These are phyloP conservation scores for Formica aserva DNA, from an alignment of 2,888 invertebrate species.

Conservation along the genomic window DNA sequence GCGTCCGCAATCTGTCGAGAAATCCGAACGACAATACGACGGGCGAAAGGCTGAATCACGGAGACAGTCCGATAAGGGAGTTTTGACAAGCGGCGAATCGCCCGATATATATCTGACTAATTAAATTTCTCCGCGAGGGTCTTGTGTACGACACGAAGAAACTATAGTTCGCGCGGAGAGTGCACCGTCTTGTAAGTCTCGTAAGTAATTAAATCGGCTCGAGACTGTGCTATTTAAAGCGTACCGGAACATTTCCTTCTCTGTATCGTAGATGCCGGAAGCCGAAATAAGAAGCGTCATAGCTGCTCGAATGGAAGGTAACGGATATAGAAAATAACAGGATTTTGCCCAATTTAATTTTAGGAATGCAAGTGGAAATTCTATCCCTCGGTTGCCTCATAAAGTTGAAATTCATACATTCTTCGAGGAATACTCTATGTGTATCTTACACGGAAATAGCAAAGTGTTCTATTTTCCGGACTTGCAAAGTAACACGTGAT, in stretches of 20 bases:
- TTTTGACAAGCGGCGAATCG: slow-evolving; percentile 37
- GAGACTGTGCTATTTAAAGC: not conserved
- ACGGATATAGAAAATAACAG: slow-evolving; percentile 11
- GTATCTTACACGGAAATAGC: slow-evolving; percentile 5
- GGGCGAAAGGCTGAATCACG: slow-evolving; percentile 48
- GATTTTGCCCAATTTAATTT: slow-evolving; percentile 28
- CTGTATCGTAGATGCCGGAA: not conserved
- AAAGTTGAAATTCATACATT: slow-evolving; percentile 31
- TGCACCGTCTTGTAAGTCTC: slow-evolving; percentile 12
- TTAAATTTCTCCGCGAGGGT: slow-evolving; percentile 33
- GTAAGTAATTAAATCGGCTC: slow-evolving; percentile 37
- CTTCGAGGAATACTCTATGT: not conserved
- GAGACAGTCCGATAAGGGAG: slow-evolving; percentile 51
- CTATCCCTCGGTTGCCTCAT: not conserved
- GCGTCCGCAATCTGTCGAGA: slow-evolving; percentile 61
- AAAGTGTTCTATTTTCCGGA: slow-evolving; percentile 14
- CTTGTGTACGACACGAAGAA: slow-evolving; percentile 10
- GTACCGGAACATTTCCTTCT: not conserved
- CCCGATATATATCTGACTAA: slow-evolving; percentile 45
- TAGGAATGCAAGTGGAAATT: slow-evolving; percentile 29
- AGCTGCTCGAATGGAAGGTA: not conserved
- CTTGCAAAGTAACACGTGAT: not conserved
- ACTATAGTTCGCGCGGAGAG: not conserved
- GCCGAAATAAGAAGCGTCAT: slow-evolving; percentile 29
- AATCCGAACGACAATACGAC: slow-evolving; percentile 34